Conservation (phyloP, 2,888 invertebrate species). For the Hydrotaea diabolus region DNA sequence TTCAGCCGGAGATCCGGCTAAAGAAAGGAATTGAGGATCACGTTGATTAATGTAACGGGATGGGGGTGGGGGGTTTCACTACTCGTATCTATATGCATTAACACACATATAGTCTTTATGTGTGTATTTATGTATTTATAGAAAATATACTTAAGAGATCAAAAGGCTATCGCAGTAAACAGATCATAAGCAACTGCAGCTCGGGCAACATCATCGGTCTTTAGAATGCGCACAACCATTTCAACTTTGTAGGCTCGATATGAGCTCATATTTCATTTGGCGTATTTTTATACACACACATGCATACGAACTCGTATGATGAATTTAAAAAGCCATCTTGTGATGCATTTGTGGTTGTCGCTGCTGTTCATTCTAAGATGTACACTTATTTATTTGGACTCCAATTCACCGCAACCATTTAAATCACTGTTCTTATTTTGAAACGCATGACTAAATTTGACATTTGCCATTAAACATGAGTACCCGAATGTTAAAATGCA, state of each 20-base stretch:
- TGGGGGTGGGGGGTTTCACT: too few species aligned
- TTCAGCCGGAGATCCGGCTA: slow-evolving; percentile 3
- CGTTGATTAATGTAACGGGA: slow-evolving; percentile 23
- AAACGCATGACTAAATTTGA: neutral
- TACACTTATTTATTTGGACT: neutral
- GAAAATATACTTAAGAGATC: slow-evolving; percentile 47
- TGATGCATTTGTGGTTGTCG: slow-evolving; percentile 9
- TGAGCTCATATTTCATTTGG: slow-evolving; percentile 17
- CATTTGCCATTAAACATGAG: neutral
- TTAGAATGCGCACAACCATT: neutral
- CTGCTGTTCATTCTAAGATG: neutral
- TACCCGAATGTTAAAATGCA: too few species aligned
- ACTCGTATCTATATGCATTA: neutral
- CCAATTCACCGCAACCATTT: neutral
- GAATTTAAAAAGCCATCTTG: slow-evolving; percentile 13
- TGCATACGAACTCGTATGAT: neutral
- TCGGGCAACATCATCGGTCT: neutral
- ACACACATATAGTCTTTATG: too few species aligned
- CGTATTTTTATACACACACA: neutral
- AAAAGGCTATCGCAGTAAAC: slow-evolving; percentile 66
- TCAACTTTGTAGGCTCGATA: slow-evolving; percentile 13
- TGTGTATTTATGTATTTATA: slow-evolving; percentile 10
- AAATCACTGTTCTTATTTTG: neutral
- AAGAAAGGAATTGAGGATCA: neutral
- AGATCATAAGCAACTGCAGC: slow-evolving; percentile 64